Evolutionary conservation across 2,113 vertebrate species (phyloP).

Genomic region (Rhinolophus sinicus): DNA sequence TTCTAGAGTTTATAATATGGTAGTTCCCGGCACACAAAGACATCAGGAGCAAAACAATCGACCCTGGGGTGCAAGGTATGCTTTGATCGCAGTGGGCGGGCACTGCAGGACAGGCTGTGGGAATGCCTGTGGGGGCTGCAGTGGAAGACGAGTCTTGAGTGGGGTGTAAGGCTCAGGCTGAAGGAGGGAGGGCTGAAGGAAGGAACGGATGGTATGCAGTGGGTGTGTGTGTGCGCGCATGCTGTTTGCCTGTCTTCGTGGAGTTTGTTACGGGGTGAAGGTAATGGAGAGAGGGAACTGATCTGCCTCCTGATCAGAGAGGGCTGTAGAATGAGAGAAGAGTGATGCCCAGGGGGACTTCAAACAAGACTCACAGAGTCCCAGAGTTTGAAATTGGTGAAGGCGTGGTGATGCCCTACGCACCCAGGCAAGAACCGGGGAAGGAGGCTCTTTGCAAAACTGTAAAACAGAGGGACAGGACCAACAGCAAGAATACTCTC

Average conservation of each 20-base stretch:
- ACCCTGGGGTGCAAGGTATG: rapidly evolving
- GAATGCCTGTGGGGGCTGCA: too few species aligned
- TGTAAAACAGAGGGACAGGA: neutral
- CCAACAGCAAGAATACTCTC: neutral
- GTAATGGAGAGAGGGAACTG: too few species aligned
- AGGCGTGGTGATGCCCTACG: rapidly evolving
- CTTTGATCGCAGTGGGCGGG: rapidly evolving
- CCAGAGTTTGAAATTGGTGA: neutral
- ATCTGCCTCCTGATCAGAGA: neutral
- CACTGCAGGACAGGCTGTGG: too few species aligned
- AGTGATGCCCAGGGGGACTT: neutral
- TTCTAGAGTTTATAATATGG: neutral
- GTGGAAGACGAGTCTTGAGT: neutral
- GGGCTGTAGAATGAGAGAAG: neutral
- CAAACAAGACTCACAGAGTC: neutral
- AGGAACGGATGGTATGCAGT: rapidly evolving
- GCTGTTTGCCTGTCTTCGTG: neutral
- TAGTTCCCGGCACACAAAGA: too few species aligned
- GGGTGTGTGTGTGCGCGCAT: rapidly evolving
- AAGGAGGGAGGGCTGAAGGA: neutral
- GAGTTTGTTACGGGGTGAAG: neutral
- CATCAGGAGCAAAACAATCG: neutral
- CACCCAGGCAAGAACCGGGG: too few species aligned
- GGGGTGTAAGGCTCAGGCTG: neutral
- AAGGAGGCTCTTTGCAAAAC: neutral